Evolutionary conservation across 2,113 vertebrate genomes (phyloP).

Genomic region (Elephas maximus): DNA sequence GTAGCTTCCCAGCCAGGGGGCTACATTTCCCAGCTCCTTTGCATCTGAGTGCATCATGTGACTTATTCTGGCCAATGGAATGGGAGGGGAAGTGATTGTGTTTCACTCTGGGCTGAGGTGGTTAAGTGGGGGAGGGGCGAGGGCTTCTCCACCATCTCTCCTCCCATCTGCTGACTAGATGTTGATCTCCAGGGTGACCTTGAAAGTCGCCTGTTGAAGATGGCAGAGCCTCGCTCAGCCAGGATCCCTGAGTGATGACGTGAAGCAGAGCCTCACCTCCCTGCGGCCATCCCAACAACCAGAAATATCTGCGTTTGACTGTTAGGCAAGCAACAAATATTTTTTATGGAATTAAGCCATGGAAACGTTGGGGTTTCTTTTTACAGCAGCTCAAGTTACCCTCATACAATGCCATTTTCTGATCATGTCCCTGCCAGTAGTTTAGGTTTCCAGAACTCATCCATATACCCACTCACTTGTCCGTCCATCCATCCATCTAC

Average conservation of each 20-base stretch:
- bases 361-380: not conserved
- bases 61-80: not conserved
- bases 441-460: not conserved
- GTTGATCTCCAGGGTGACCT: not conserved
- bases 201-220: not conserved
- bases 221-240: too few species aligned
- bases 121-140: too few species aligned
- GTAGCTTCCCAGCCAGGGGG: not conserved
- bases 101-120: not conserved
- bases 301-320: not conserved
- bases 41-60: not conserved
- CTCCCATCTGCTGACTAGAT: not conserved
- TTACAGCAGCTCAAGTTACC: not conserved
- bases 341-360: not conserved
- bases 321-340: not conserved
- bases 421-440: not conserved
- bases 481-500: not conserved
- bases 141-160: not conserved
- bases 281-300: too few species aligned
- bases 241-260: not conserved
- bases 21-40: conserved; percentile 35
- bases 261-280: not conserved
- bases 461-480: too few species aligned
- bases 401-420: not conserved
- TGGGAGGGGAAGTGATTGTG: not conserved